Base-by-base conservation (phyloP, 2,888 invertebrate species). In the Augiades crinisus region DNA sequence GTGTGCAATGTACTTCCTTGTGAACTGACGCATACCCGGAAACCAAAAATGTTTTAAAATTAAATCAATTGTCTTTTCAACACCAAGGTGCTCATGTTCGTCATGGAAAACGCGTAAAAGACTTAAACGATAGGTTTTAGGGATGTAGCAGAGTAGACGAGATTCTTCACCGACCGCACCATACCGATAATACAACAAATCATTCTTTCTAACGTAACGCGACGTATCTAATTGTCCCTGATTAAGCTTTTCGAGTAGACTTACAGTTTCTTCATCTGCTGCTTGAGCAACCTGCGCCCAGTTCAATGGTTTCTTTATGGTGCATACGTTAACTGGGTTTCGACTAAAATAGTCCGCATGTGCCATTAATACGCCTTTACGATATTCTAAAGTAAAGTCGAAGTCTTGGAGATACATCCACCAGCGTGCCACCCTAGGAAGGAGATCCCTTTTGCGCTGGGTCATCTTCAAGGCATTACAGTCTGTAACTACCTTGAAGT, bases 391-490 rank as follows among this genome's bases (percentile, higher is more conserved):
- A 3, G 54, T 47, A 37, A 61, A 61, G 19, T 54, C 38, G 21
- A 41, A 67, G 34, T 62, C 61, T 49, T 68, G 65, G 0, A 69
- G 24, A 27, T 41, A 67, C 0, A 64, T 54, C 64, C 66, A 70
- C 67, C 69, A 67, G 1, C 67, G 27, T 17, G 64, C 60, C 1
- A 70, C 53, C 0, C 65, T 36, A 0, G 68, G 65, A 0, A 62
- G 17, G 0, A 70, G 34, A 5, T 68, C 67, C 49, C 58, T 47
- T 43, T 68, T 65, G 5, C 61, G 57, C n/a, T 59, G 55, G 0
- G 65, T 65, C 0, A 65, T 57, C 46, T 65, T 67, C 0, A 68
- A 30, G 0, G 65, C 58, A n/a, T 68, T 67, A 27, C 66, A 69
- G 22, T 68, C 56, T 4, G 61, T 57, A 5, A 59, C 27, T 7